phyloP scores from a whole-genome alignment of 1,140 invertebrate genomes.

The Eciton burchellii region DNA sequence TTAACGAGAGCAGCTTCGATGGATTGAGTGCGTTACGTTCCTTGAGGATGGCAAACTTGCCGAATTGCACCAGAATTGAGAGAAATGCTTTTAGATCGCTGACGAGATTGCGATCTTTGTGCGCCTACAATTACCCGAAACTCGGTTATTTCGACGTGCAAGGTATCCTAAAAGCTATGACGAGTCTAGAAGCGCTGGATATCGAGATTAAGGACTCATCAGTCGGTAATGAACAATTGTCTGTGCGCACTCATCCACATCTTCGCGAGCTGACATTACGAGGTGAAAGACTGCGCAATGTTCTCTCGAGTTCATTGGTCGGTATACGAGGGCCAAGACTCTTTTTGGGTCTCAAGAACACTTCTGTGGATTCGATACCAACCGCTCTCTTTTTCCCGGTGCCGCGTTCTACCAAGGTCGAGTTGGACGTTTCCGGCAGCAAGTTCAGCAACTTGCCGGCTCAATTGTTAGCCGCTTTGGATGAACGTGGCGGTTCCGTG shows the following conservation, averaged over 20 bases:
- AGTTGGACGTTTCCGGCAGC: slow-evolving; percentile 92
- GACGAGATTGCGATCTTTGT: slow-evolving; percentile 89
- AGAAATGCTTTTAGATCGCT: slow-evolving; percentile 92
- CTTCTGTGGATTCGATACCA: slow-evolving; percentile 91
- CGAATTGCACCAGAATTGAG: slow-evolving; percentile 91
- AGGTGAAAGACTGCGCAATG: slow-evolving; percentile 90
- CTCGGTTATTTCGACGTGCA: slow-evolving; percentile 94
- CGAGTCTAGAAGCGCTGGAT: slow-evolving; percentile 90
- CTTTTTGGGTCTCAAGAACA: slow-evolving; percentile 91
- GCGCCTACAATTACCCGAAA: slow-evolving; percentile 91
- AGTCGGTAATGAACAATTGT: slow-evolving; percentile 93
- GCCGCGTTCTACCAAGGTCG: slow-evolving; percentile 93
- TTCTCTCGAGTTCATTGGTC: slow-evolving; percentile 93
- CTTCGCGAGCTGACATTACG: slow-evolving; percentile 90
- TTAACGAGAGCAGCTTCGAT: slow-evolving; percentile 91
- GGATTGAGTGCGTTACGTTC: slow-evolving; percentile 88
- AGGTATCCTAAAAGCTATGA: slow-evolving; percentile 90
- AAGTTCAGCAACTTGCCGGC: slow-evolving; percentile 91
- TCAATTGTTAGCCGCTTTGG: slow-evolving; percentile 91
- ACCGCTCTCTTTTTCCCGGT: slow-evolving; percentile 94
- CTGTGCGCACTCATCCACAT: slow-evolving; percentile 92
- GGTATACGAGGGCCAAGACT: slow-evolving; percentile 91
- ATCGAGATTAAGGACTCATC: slow-evolving; percentile 94
- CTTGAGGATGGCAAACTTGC: slow-evolving; percentile 89
- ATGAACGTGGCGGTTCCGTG: slow-evolving; percentile 91